These are phyloP conservation scores for Peromyscus californicus DNA, from an alignment of 2,113 vertebrate species.

Conservation along the genomic window DNA sequence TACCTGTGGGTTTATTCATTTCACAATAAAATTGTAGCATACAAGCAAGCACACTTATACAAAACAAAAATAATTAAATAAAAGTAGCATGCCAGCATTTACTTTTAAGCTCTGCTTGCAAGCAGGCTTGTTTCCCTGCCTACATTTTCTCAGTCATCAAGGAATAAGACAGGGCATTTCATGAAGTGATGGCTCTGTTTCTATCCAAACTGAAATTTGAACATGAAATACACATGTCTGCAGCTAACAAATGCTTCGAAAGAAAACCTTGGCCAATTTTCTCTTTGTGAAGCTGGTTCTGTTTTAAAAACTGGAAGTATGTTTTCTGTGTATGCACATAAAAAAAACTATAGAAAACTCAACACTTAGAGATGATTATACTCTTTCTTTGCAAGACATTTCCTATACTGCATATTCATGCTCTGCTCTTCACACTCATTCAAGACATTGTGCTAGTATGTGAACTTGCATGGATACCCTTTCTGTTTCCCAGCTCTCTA, in stretches of 20 bases:
- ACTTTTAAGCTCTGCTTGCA: not conserved
- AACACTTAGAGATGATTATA: not conserved
- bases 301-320: conserved; percentile 40
- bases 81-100: not conserved
- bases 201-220: not conserved
- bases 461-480: not conserved
- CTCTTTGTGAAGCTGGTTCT: conserved; percentile 41
- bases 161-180: conserved; percentile 44
- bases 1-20: not conserved
- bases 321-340: not conserved
- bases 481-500: not conserved
- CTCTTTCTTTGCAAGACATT: not conserved
- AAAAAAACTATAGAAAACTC: not conserved
- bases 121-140: not conserved
- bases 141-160: not conserved
- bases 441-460: not conserved
- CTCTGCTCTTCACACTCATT: not conserved
- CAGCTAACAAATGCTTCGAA: not conserved
- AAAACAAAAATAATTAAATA: not conserved
- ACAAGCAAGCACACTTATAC: not conserved
- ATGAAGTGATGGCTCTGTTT: conserved; percentile 44
- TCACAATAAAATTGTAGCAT: conserved; percentile 2
- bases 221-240: not conserved
- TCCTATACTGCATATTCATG: not conserved
- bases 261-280: conserved; percentile 8